Conservation (phyloP, 2,888 invertebrate species). For the Pyrrhia umbra region DNA sequence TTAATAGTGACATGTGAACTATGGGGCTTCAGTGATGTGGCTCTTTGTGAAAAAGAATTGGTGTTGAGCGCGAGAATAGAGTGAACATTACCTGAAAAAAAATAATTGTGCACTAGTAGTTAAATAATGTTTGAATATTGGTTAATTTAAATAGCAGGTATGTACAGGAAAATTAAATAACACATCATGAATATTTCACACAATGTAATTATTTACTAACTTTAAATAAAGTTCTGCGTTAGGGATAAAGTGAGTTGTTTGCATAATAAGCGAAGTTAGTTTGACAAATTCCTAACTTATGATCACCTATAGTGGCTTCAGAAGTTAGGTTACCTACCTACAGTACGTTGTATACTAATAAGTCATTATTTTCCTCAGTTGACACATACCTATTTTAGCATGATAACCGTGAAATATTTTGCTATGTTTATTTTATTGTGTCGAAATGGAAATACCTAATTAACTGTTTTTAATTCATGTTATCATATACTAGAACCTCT, state of each 20-base stretch:
- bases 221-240: not conserved
- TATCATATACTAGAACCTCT: not conserved
- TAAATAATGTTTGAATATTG: not conserved
- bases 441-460: not conserved
- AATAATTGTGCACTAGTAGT: not conserved
- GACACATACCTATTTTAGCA: slow-evolving; percentile 24
- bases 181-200: no score
- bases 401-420: slow-evolving; percentile 7
- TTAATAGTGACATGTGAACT: slow-evolving; percentile 83
- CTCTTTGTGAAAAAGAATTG: slow-evolving; percentile 66
- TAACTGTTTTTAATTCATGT: not conserved
- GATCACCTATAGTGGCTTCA: not conserved
- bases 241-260: slow-evolving; percentile 19
- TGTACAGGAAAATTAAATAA: not conserved
- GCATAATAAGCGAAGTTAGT: not conserved
- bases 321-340: not conserved
- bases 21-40: slow-evolving; percentile 71
- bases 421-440: not conserved
- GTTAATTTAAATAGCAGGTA: not conserved
- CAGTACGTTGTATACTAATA: not conserved
- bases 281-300: slow-evolving; percentile 28
- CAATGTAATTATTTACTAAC: not conserved
- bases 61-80: slow-evolving; percentile 58
- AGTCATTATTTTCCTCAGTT: slow-evolving; percentile 41
- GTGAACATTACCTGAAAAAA: slow-evolving; percentile 50